Evolutionary conservation across 1,140 invertebrate genomes (phyloP).

Genomic region (Drosophila subobscura): DNA sequence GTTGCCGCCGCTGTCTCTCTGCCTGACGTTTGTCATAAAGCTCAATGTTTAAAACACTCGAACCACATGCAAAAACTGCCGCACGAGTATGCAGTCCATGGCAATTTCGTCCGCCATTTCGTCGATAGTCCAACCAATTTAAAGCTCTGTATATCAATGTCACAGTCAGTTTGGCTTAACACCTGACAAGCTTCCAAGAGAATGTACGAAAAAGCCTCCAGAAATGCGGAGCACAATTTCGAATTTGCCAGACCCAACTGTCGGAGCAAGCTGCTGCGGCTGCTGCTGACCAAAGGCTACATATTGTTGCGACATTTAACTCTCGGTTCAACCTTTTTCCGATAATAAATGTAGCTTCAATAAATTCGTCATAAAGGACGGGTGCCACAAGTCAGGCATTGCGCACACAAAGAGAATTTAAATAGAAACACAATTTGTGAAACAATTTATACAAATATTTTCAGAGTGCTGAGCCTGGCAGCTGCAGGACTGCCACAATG

Average conservation of each 20-base stretch:
- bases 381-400: slow-evolving; percentile 57
- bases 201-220: no score
- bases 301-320: slow-evolving; percentile 59
- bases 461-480: slow-evolving; percentile 51
- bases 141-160: no score
- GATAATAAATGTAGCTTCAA: slow-evolving; percentile 35
- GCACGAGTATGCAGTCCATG: no score
- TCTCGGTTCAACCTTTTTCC: slow-evolving; percentile 29
- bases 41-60: no score
- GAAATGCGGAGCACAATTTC: background rate
- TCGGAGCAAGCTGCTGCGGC: slow-evolving; percentile 40
- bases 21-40: no score
- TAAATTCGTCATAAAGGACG: slow-evolving; percentile 58
- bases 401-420: slow-evolving; percentile 8
- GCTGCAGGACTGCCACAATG: slow-evolving; percentile 18
- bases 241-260: slow-evolving; percentile 14
- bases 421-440: slow-evolving; percentile 45
- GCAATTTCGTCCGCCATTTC: no score
- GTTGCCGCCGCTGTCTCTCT: no score
- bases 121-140: no score
- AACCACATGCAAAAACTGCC: no score
- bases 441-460: slow-evolving; percentile 56
- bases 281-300: slow-evolving; percentile 27
- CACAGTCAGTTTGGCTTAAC: no score
- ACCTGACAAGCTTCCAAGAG: no score